phyloP scores from a whole-genome alignment of 2,113 vertebrate species.

The Dryoscopus gambensis region DNA sequence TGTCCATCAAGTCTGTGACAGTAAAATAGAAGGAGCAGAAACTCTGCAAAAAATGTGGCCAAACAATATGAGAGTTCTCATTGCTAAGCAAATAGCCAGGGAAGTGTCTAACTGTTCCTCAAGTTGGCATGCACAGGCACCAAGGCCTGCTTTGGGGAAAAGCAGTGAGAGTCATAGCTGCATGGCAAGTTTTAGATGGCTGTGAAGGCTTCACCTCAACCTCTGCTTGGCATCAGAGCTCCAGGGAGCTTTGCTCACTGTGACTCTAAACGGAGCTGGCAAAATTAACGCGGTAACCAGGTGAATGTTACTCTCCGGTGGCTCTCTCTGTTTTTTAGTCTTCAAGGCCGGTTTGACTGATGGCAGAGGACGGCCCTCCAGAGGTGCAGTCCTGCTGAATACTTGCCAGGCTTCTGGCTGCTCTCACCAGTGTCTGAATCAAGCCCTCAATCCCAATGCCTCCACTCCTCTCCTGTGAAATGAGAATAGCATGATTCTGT shows the following conservation, averaged over 20 bases:
- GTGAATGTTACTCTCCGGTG: not conserved
- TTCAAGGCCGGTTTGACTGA: not conserved
- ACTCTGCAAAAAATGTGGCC: not conserved
- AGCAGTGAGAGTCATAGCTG: rapidly evolving
- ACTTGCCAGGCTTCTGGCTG: not conserved
- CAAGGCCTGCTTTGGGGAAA: not conserved
- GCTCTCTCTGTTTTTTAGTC: not conserved
- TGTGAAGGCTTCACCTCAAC: not conserved
- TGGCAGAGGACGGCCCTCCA: not conserved
- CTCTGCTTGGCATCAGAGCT: not conserved
- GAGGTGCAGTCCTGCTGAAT: not conserved
- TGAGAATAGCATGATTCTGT: not conserved
- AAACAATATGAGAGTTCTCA: not conserved
- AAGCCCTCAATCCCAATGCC: not conserved
- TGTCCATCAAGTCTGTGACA: not conserved
- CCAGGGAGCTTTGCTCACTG: not conserved
- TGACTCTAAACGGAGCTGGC: not conserved
- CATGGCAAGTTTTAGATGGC: not conserved
- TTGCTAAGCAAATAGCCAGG: not conserved
- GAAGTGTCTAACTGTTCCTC: not conserved
- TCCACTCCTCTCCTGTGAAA: not conserved
- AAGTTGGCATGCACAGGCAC: not conserved
- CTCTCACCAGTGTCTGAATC: not conserved
- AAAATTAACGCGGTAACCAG: not conserved
- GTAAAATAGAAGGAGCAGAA: not conserved